Conservation (phyloP, 2,113 vertebrate genomes). For the Apaloderma vittatum region DNA sequence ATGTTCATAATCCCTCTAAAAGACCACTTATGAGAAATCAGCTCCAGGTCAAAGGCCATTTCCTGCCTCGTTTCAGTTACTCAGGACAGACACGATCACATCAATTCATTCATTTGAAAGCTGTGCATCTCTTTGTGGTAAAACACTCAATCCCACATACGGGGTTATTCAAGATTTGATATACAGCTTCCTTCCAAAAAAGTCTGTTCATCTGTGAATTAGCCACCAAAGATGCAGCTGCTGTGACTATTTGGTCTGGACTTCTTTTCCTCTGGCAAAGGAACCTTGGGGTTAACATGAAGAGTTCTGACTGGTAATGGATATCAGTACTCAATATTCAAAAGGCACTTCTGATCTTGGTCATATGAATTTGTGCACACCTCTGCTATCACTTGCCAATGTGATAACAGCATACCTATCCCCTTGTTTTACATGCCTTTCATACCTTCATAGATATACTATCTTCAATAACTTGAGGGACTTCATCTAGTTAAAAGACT, state of each 20-base stretch:
- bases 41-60: constrained; percentile 20
- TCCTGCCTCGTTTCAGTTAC: constrained; percentile 31
- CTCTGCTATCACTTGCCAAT: neutral
- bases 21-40: constrained; percentile 19
- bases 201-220: neutral
- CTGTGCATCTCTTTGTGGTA: neutral
- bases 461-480: neutral
- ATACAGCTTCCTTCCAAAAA: neutral
- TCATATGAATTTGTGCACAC: neutral
- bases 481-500: neutral
- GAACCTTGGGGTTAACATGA: neutral
- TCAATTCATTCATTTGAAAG: neutral
- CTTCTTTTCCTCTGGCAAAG: neutral
- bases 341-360: neutral
- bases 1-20: neutral
- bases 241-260: neutral
- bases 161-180: constrained; percentile 13
- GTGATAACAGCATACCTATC: neutral
- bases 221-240: neutral
- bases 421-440: neutral
- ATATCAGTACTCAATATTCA: neutral
- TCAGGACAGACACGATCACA: neutral
- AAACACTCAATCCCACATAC: neutral
- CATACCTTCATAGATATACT: neutral
- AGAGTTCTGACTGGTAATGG: neutral